phyloP scores from a whole-genome alignment of 2,113 vertebrate genomes.

The Hemiscyllium ocellatum region DNA sequence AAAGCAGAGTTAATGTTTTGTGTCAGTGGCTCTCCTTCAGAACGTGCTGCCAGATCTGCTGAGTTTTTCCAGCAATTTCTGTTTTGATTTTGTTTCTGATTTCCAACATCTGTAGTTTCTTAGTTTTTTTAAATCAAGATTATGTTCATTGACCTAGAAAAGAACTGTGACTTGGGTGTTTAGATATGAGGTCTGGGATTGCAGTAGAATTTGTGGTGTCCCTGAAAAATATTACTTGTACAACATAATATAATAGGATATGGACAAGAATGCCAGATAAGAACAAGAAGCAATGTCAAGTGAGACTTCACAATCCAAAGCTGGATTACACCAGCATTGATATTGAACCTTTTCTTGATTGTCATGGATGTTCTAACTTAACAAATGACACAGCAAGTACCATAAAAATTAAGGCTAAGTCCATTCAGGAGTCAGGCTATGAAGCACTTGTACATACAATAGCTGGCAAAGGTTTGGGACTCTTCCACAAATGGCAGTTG shows the following conservation, averaged over 20 bases:
- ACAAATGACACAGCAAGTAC: background rate
- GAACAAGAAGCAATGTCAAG: background rate
- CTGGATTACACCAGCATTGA: background rate
- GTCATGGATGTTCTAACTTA: background rate
- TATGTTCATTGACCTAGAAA: background rate
- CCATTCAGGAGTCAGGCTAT: no score
- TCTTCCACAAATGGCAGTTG: no score
- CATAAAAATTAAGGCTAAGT: background rate
- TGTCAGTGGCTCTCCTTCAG: no score
- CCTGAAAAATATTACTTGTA: background rate
- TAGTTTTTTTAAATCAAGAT: no score
- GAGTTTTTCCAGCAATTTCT: no score
- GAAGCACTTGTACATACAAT: no score
- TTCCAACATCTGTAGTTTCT: no score
- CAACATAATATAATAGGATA: background rate
- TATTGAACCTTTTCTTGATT: background rate
- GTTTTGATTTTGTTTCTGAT: no score
- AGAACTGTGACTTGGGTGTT: background rate
- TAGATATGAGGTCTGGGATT: background rate
- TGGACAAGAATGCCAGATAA: background rate
- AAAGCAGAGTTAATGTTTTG: no score
- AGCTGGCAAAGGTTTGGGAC: no score
- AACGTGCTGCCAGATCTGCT: no score
- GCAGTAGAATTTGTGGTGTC: background rate
- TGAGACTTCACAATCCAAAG: background rate